Base-by-base conservation (phyloP, 2,797 vertebrate genomes). In the Sylvilagus floridanus region DNA sequence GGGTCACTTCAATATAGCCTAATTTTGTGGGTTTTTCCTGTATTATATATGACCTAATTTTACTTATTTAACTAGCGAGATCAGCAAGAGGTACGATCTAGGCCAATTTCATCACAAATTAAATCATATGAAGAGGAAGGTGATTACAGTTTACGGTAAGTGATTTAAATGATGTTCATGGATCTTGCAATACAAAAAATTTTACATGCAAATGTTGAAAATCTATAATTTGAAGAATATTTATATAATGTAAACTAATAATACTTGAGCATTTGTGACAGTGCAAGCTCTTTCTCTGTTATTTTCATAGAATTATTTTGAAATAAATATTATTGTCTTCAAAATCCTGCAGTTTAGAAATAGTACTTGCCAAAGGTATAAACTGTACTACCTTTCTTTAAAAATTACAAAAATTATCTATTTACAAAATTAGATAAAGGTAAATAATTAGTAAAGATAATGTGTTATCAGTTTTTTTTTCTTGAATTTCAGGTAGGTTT, bases 81-180 rank as follows among this genome's bases (percentile, higher is more conserved):
- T 37, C 99, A 99, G 92, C 98, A 98, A 96, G 98, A 99, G 96
- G 96, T 98, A 52, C 97, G 98, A 7, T 98, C 98, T 87, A 98
- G 97, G 94, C 98, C 99, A 22, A 60, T 98, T 86, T 98, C 98
- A 71, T 95, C 98, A 54, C 96, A 98, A 69, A 83, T 97, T 94
- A 98, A 98, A 76, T 96, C 97, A 10, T 57, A 97, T 89, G 94
- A 96, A 85, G 98, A 96, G 65, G 98, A 98, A 57, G 96, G 98
- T 91, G 97, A 97, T 35, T 96, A 97, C 8, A 95, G 92, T 26
- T 96, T 97, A 72, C 98, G 98, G 99, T 99, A 98, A 97, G 78
- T 95, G 22, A 91, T 92, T 97, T 96, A 57, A 57, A 88, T 73
- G 21, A 83, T 72, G 5, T 79, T 14, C 35, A 4, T 77, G 21